Percentiles rank a stretch among this genome's conserved stretches.
Evolutionary conservation across 2,797 vertebrate genomes (phyloP).

Genomic region (Capromys pilorides): DNA sequence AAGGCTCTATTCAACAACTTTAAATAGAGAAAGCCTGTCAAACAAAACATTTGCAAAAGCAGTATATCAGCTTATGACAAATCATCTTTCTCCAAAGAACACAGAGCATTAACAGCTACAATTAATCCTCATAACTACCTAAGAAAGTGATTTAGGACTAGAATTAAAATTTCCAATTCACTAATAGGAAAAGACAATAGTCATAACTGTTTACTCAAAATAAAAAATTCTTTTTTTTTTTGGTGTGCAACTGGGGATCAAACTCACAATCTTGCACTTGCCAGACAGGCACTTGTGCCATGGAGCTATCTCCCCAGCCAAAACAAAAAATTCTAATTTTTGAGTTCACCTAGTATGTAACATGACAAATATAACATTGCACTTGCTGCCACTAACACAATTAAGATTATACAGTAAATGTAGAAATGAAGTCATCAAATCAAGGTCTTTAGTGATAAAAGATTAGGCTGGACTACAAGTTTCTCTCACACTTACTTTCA

Average conservation of each 20-base stretch:
- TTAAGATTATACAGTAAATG: slow-evolving; percentile 10
- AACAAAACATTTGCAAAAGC: slow-evolving; percentile 59
- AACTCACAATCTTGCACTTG: no score
- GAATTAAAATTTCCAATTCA: slow-evolving; percentile 60
- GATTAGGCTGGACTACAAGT: not conserved
- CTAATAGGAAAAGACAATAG: not conserved
- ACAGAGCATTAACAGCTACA: slow-evolving; percentile 60
- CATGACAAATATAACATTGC: not conserved
- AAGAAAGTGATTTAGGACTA: slow-evolving; percentile 19
- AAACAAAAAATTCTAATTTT: slow-evolving; percentile 51
- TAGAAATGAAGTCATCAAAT: slow-evolving; percentile 20
- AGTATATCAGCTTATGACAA: slow-evolving; percentile 49
- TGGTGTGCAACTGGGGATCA: no score
- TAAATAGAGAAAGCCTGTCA: slow-evolving; percentile 25
- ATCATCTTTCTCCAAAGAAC: slow-evolving; percentile 63
- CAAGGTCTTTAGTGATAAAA: slow-evolving; percentile 32
- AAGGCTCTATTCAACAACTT: slow-evolving; percentile 45
- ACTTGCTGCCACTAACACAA: not conserved
- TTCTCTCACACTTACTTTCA: slow-evolving; percentile 42
- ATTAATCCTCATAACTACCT: slow-evolving; percentile 62
- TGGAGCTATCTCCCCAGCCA: no score
- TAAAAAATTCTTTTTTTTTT: no score
- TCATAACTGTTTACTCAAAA: slow-evolving; percentile 5
- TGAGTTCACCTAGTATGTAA: slow-evolving; percentile 44
- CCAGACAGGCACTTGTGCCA: no score